Conservation (phyloP, 2,797 vertebrate species). For the Molossus molossus region DNA sequence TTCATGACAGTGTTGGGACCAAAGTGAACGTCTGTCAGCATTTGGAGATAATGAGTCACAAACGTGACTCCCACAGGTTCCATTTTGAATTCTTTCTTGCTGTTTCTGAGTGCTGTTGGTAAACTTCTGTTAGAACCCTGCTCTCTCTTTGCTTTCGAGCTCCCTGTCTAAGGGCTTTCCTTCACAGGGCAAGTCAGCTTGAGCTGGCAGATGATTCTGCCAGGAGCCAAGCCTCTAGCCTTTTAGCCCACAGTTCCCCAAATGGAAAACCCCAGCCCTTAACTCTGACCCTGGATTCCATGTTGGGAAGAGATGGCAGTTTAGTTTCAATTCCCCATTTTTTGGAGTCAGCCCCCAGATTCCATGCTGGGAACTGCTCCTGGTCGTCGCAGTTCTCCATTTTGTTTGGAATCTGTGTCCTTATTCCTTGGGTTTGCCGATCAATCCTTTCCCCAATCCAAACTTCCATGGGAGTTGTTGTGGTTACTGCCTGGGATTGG, state of each 20-base stretch:
- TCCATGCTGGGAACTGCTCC: not conserved
- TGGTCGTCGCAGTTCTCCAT: not conserved
- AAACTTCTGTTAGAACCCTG: not conserved
- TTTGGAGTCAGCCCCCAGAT: not conserved
- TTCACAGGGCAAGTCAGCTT: no score
- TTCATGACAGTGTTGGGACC: not conserved
- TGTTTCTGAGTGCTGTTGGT: not conserved
- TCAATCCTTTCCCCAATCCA: not conserved
- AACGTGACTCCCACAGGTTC: no score
- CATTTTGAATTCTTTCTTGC: not conserved
- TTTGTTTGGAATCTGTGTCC: not conserved
- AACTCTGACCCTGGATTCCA: not conserved
- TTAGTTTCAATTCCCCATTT: not conserved
- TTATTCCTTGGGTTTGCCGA: not conserved
- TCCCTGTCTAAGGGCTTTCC: not conserved
- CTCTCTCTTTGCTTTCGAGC: not conserved
- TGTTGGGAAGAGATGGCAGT: not conserved
- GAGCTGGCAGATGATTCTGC: not conserved
- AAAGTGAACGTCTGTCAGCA: not conserved
- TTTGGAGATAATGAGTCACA: not conserved
- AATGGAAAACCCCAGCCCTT: not conserved
- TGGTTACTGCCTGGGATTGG: not conserved
- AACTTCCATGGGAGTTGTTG: not conserved
- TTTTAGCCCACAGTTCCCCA: not conserved
- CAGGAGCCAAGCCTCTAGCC: not conserved